Percentiles rank a stretch among this genome's conserved stretches.
These are phyloP conservation scores for Tringa solitaria DNA, from an alignment of 2,113 vertebrate genomes.

Conservation along the genomic window DNA sequence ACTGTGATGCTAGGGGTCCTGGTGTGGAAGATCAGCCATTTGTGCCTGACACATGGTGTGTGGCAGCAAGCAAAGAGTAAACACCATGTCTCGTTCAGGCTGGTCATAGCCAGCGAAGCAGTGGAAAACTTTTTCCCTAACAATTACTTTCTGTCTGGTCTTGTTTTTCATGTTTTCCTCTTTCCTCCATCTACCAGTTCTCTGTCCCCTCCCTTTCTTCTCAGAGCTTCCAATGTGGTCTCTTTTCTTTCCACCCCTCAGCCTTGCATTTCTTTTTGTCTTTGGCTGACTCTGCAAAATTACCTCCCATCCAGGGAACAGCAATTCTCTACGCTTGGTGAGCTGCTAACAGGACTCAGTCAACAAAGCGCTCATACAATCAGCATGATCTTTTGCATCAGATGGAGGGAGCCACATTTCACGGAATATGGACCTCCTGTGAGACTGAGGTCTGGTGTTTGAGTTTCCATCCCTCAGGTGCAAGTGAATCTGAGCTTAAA, in stretches of 20 bases:
- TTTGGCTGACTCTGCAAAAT: not conserved
- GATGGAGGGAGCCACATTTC: not conserved
- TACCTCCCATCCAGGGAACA: not conserved
- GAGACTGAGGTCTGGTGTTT: not conserved
- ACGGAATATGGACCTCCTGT: not conserved
- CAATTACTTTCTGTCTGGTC: not conserved
- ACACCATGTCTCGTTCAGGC: not conserved
- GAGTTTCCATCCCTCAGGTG: not conserved
- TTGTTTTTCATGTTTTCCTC: not conserved
- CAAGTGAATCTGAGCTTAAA: constrained; percentile 30
- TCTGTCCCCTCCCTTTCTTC: not conserved
- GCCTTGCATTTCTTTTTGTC: not conserved
- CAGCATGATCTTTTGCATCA: accelerated
- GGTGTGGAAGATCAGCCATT: not conserved
- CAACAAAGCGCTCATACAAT: accelerated
- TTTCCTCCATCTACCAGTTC: not conserved
- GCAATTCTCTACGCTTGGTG: not conserved
- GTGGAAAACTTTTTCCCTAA: not conserved
- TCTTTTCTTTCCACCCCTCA: not conserved
- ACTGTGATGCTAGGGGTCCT: not conserved
- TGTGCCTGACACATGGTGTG: not conserved
- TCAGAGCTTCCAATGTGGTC: not conserved
- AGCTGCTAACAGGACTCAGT: not conserved
- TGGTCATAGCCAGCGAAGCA: not conserved
- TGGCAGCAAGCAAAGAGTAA: not conserved